Evolutionary conservation across 1,140 invertebrate genomes (phyloP).

Genomic region (Plectrocnemia conspersa): DNA sequence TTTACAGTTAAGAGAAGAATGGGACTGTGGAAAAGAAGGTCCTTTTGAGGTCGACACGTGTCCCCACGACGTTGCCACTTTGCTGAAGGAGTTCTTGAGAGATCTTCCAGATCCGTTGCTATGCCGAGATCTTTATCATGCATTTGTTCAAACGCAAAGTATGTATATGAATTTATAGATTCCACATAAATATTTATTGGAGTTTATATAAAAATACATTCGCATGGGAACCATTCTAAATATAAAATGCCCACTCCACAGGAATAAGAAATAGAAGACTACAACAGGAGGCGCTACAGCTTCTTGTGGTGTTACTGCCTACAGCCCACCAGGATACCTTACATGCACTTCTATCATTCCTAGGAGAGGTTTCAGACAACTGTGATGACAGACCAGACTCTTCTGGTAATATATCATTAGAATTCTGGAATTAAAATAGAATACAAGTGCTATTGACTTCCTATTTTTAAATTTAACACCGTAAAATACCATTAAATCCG

Average conservation of each 20-base stretch:
- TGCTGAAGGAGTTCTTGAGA: conserved; percentile 89
- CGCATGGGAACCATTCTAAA: background rate
- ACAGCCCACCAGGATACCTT: conserved; percentile 84
- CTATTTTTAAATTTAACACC: background rate
- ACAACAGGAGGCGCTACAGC: conserved; percentile 76
- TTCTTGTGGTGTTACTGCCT: conserved; percentile 80
- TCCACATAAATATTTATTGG: too few relatives aligned
- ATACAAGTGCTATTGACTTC: too few relatives aligned
- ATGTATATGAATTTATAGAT: too few relatives aligned
- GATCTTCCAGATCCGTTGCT: conserved; percentile 90
- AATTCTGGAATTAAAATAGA: too few relatives aligned
- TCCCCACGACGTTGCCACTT: conserved; percentile 87
- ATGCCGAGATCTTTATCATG: conserved; percentile 80
- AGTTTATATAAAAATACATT: background rate
- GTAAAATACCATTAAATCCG: background rate
- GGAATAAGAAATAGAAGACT: conserved; percentile 75
- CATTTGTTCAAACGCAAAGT: conserved; percentile 90
- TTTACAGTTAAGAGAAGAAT: conserved; percentile 80
- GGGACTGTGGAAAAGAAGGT: conserved; percentile 77
- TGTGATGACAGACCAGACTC: conserved; percentile 59
- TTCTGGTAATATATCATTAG: conserved; percentile 46
- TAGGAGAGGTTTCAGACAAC: conserved; percentile 71
- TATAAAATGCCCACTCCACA: conserved; percentile 38
- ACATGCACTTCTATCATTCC: conserved; percentile 73
- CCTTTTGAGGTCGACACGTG: conserved; percentile 74